Base-by-base conservation (phyloP, 2,888 invertebrate species). In the Apeira syringaria region DNA sequence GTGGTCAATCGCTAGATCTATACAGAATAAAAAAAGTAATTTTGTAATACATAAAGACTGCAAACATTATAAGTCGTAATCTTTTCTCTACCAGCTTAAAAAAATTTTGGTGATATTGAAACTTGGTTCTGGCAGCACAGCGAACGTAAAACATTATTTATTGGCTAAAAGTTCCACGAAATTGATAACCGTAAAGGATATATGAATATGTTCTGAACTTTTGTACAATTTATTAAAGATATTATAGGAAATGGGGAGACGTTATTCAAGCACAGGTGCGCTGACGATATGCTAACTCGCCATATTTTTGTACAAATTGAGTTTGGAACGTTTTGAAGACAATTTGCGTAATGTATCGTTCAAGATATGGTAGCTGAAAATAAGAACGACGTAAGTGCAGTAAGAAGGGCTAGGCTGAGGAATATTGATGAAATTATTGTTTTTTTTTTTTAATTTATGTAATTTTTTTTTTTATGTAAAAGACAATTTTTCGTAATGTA, bases 251-350 rank as follows among this genome's bases (percentile, higher is more conserved):
- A 85, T 79, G 78, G 80, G 72, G 68, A 75, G 76, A 60, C 86
- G 83, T 88, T 80, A 83, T 76, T 88, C 88, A 85, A 50, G 74
- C 82, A 68, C 88, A 88, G 87, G 87, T 88, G 88, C 71, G 74
- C 82, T 79, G 84, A 84, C 85, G 78, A 87, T 87, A 81, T 80
- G 86, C 89, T 83, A 88, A 85, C 73, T 84, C 69, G 80, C 78
- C 71, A 79, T 83, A 87, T 86, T 86, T 86, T 83, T 79, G 78
- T 72, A 64, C 63, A 69, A 81, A 87, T 83, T 80, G 80, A 85
- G 83, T 75, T 74, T 59, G 69, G 56, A 68, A 65, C 57, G 66
- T 68, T 70, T 60, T 47, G 33, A 48, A 33, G 52, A 59, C 31
- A 37, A 41, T 53, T 42, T 49, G 17, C 37, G 17, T 50, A 48